phyloP scores from a whole-genome alignment of 2,888 invertebrate species.

The Punctoribates punctum region DNA sequence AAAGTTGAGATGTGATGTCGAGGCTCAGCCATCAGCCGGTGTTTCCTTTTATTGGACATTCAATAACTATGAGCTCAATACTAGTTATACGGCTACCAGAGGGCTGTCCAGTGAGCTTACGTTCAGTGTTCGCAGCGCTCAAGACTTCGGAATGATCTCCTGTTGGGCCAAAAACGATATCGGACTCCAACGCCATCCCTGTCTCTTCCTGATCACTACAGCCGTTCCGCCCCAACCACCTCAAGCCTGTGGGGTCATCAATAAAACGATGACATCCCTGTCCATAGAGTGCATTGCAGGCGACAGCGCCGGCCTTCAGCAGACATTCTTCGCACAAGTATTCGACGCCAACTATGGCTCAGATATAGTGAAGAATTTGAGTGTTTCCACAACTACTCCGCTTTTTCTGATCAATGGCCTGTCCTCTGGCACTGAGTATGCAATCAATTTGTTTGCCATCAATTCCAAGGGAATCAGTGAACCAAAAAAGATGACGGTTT shows the following conservation, averaged over 20 bases:
- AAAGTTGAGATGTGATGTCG: constrained; percentile 21
- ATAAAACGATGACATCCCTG: constrained; percentile 38
- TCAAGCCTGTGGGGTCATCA: constrained; percentile 36
- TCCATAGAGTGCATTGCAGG: constrained; percentile 40
- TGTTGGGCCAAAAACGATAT: constrained; percentile 40
- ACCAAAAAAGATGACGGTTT: neutral
- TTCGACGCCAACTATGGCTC: constrained; percentile 1
- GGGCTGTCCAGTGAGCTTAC: constrained; percentile 25
- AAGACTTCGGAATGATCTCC: constrained; percentile 26
- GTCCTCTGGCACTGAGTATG: constrained; percentile 34
- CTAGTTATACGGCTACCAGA: neutral
- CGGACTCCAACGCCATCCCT: constrained; percentile 39
- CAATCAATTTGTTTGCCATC: constrained; percentile 32
- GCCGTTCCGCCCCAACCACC: constrained; percentile 38
- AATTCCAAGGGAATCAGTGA: constrained; percentile 34
- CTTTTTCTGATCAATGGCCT: constrained; percentile 27
- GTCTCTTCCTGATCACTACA: constrained; percentile 30
- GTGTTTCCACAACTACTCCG: constrained; percentile 3
- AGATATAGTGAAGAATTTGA: constrained; percentile 19
- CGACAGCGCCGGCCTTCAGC: constrained; percentile 34
- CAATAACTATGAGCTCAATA: constrained; percentile 7
- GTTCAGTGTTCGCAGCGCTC: neutral
- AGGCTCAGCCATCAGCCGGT: constrained; percentile 18
- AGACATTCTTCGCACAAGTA: constrained; percentile 37
- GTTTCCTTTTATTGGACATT: constrained; percentile 40